phyloP scores from a whole-genome alignment of 64 coral and sea anemone species.

The Montipora efflorescens region DNA sequence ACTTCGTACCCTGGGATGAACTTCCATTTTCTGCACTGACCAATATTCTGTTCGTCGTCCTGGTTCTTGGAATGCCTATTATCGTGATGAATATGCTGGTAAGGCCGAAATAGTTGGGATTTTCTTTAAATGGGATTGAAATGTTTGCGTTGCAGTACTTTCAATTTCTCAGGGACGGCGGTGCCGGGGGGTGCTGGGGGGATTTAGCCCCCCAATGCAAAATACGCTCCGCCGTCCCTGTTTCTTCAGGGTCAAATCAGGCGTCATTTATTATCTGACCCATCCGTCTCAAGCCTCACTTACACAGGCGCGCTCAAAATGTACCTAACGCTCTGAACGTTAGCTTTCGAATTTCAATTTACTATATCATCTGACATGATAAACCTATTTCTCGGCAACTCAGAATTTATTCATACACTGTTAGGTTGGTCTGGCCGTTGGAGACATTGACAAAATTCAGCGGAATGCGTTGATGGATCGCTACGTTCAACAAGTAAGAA shows the following conservation, averaged over 20 bases:
- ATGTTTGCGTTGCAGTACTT: too few species aligned
- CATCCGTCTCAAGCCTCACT: too few species aligned
- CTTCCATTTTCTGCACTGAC: slow-evolving; percentile 46
- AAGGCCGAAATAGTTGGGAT: not conserved
- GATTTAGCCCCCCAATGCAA: too few species aligned
- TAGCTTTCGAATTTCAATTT: too few species aligned
- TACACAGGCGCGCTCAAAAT: too few species aligned
- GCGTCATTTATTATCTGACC: too few species aligned
- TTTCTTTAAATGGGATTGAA: not conserved
- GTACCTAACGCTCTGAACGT: too few species aligned
- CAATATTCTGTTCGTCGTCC: slow-evolving; percentile 73
- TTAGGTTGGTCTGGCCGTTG: slow-evolving; percentile 78
- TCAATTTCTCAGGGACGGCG: too few species aligned
- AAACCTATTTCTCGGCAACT: not conserved
- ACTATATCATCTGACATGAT: too few species aligned
- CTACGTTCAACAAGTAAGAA: slow-evolving; percentile 61
- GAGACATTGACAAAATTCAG: slow-evolving; percentile 75
- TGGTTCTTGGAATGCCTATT: slow-evolving; percentile 88
- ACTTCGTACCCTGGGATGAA: slow-evolving; percentile 32
- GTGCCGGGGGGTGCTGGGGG: too few species aligned
- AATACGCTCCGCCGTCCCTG: too few species aligned
- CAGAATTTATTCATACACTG: not conserved
- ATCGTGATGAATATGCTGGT: slow-evolving; percentile 98
- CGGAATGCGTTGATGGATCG: slow-evolving; percentile 67
- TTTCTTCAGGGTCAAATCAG: too few species aligned